A percentile compares a stretch with the other conserved stretches of the same genome.
Evolutionary conservation across 1,140 invertebrate genomes (phyloP).

Genomic region (Drosophila nigrodunni): DNA sequence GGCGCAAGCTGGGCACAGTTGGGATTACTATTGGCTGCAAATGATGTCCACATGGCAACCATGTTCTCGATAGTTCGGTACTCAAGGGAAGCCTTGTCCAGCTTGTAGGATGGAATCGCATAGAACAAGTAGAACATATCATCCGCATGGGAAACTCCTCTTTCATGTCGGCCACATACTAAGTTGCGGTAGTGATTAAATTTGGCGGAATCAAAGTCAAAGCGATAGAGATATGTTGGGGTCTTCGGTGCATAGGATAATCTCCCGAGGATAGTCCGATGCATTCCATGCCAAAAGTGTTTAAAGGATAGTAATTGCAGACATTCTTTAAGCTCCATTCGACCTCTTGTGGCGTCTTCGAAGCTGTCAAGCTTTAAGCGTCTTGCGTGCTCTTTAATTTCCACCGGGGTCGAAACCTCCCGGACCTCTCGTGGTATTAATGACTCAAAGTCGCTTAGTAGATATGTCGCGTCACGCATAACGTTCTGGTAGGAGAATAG

Average conservation of each 20-base stretch:
- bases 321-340: conserved; percentile 58
- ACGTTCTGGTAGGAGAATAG: conserved; percentile 64
- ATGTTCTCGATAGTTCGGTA: conserved; percentile 77
- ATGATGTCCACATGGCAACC: conserved; percentile 84
- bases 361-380: conserved; percentile 57
- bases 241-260: conserved; percentile 62
- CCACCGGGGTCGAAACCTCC: conserved; percentile 13
- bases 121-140: conserved; percentile 88
- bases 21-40: conserved; percentile 78
- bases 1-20: conserved; percentile 51
- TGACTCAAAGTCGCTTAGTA: conserved; percentile 57
- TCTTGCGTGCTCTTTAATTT: conserved; percentile 50
- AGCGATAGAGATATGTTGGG: conserved; percentile 85
- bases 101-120: conserved; percentile 78
- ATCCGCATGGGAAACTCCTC: conserved; percentile 86
- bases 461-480: conserved; percentile 46
- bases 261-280: conserved; percentile 65
- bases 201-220: conserved; percentile 80
- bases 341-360: conserved; percentile 52
- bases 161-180: conserved; percentile 71
- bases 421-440: conserved; percentile 55
- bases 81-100: conserved; percentile 68
- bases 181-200: conserved; percentile 72
- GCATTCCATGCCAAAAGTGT: conserved; percentile 80
- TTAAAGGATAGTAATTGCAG: conserved; percentile 68